A percentile compares a stretch with the other conserved stretches of the same genome.
These are phyloP conservation scores for Sebastes diaconus DNA, from an alignment of 2,797 vertebrate species.

Conservation along the genomic window DNA sequence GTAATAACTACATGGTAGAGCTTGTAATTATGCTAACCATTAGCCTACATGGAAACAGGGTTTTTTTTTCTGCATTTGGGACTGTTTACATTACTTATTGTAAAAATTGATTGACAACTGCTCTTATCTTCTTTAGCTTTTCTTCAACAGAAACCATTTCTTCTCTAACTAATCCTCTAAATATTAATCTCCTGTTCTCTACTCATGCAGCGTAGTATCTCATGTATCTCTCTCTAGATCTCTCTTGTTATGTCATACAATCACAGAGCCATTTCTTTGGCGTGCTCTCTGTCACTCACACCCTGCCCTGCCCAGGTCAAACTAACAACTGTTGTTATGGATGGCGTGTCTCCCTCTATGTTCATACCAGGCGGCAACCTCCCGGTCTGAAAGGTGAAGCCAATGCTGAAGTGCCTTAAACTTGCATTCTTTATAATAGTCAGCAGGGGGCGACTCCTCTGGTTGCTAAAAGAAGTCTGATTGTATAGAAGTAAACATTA, in stretches of 20 bases:
- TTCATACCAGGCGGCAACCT: neutral
- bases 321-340: constrained; percentile 8
- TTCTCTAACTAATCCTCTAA: neutral
- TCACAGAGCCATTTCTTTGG: neutral
- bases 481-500: neutral
- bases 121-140: neutral
- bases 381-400: neutral
- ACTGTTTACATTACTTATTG: constrained; percentile 12
- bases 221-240: neutral
- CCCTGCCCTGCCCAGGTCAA: constrained; percentile 34
- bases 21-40: constrained; percentile 64
- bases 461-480: accelerated
- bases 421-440: neutral
- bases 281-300: neutral
- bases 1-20: constrained; percentile 32
- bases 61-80: constrained; percentile 30
- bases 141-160: neutral
- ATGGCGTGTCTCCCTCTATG: neutral
- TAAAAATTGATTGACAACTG: neutral
- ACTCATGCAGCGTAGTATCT: neutral
- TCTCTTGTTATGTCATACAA: neutral
- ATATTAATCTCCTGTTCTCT: neutral
- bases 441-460: neutral
- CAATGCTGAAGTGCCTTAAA: neutral
- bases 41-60: constrained; percentile 35